phyloP scores from a whole-genome alignment of 2,888 invertebrate genomes.

The Chymomyza caudatula region DNA sequence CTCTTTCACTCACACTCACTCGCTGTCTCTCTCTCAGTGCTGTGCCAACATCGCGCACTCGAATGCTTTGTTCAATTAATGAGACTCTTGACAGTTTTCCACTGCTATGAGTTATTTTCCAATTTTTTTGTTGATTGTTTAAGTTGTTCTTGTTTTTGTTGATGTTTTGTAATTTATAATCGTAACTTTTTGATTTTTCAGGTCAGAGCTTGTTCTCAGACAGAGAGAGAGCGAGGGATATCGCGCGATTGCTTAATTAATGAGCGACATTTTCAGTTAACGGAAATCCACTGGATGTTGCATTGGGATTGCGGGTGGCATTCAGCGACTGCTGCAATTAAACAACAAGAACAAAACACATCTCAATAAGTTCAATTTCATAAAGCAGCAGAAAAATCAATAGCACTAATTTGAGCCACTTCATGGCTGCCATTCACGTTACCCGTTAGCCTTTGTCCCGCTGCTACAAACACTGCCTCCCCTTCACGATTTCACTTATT shows the following conservation, averaged over 20 bases:
- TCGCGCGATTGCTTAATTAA: constrained; percentile 49
- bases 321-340: constrained; percentile 42
- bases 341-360: constrained; percentile 49
- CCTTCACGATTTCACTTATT: constrained; percentile 45
- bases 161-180: constrained; percentile 70
- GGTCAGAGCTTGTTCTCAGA: constrained; percentile 52
- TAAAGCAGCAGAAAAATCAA: constrained; percentile 60
- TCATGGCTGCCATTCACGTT: constrained; percentile 24
- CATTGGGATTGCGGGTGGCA: too few species aligned
- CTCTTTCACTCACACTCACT: background rate
- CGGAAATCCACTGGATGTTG: background rate
- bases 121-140: constrained; percentile 22
- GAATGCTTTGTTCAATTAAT: constrained; percentile 74
- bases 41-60: constrained; percentile 57
- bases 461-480: background rate
- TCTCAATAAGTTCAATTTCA: constrained; percentile 66
- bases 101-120: constrained; percentile 31
- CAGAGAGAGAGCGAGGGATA: background rate
- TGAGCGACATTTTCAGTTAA: constrained; percentile 38
- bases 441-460: background rate
- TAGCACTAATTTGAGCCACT: constrained; percentile 35
- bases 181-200: constrained; percentile 73
- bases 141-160: constrained; percentile 14
- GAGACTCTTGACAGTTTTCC: constrained; percentile 73
- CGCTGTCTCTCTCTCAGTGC: constrained; percentile 12